Conservation (phyloP, 2,113 vertebrate species). For the Hemiscyllium ocellatum region DNA sequence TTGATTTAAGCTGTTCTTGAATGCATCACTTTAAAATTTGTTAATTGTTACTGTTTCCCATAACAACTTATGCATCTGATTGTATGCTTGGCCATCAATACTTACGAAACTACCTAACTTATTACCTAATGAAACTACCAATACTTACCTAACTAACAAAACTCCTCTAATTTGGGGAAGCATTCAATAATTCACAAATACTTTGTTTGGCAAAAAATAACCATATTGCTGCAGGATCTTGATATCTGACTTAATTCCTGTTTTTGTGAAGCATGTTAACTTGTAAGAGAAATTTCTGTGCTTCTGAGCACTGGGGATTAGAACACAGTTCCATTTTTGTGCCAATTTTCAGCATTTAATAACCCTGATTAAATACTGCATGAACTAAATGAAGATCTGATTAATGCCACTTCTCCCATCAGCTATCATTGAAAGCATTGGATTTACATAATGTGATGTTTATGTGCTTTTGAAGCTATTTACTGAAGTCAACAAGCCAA, state of each 20-base stretch:
- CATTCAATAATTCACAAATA: background rate
- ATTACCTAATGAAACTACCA: no score
- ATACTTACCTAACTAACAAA: background rate
- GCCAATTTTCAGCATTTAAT: background rate
- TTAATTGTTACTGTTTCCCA: background rate
- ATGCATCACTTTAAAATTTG: conserved; percentile 13
- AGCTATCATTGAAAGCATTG: background rate
- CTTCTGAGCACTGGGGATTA: background rate
- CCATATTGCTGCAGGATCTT: background rate
- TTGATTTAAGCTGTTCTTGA: background rate
- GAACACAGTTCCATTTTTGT: background rate
- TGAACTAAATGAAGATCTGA: background rate
- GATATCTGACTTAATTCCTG: background rate
- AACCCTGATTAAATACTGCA: background rate
- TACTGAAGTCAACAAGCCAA: background rate
- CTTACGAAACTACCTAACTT: no score
- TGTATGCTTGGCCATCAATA: background rate
- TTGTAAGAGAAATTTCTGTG: background rate
- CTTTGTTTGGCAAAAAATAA: background rate
- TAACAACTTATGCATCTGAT: conserved; percentile 11
- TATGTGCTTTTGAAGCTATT: background rate
- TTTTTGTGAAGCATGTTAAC: background rate
- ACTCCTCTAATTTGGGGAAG: background rate
- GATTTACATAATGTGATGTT: background rate
- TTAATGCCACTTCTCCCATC: background rate